Evolutionary conservation across 2,113 vertebrate genomes (phyloP), one percentile per base, ranked within the genome.

Genomic region (Onychostruthus taczanowskii): DNA sequence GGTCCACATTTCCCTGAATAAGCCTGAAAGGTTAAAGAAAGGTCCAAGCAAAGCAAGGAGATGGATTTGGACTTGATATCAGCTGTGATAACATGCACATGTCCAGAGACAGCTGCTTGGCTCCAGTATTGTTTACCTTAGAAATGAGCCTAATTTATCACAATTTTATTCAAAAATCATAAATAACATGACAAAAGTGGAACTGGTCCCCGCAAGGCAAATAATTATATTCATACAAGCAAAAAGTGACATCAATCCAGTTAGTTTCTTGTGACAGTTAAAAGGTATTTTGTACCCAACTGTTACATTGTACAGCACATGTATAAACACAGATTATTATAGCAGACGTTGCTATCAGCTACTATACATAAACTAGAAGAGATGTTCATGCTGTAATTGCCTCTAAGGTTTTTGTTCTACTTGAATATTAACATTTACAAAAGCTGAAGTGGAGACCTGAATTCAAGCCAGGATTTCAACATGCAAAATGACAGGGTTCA

Each of bases 11-110:
- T 76, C 86, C 94, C 94, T 85, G 84, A 95, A 95, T 67, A 92
- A 96, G 92, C 89, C 77, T 75, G 80, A 97, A 96, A 97, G 85
- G 84, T 95, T 94, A 95, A 92, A 74, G 92, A 96, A 96, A 93
- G 92, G 79, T 96, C 90, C 87, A 73, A 68, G 87, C 80, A 92
- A 90, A 93, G 92, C 89, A 83, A 81, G 69, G 68, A 93, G 89
- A 95, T 61, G 72, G 91, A 90, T 76, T 94, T 89, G 61, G 82
- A 58, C 53, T 92, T 92, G 96, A 86, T 96, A 81, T 93, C 95
- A 96, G 87, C 93, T n/a, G 49, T 94, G 96, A 97, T 95, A 95
- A 92, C 91, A 96, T 85, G 77, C 94, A 94, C 59, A 70, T 85
- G 94, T 86, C 92, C 77, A 81, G 44, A 96, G 95, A 92, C 69